A percentile compares a stretch with the other conserved stretches of the same genome.
These are phyloP conservation scores for Thereva nobilitata DNA, from an alignment of 2,888 invertebrate genomes.

Conservation along the genomic window DNA sequence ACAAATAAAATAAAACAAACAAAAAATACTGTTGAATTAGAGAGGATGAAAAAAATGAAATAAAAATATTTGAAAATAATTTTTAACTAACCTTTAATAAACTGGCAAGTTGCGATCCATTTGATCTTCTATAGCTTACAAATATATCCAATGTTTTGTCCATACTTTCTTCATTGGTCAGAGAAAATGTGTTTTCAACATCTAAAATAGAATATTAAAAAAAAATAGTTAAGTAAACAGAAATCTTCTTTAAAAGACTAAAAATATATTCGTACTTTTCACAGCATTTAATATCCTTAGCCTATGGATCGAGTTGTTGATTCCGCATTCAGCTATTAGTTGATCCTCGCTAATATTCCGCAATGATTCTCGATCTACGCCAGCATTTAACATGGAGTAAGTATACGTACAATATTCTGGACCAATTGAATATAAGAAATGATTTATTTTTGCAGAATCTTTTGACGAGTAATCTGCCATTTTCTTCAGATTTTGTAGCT, in stretches of 20 bases:
- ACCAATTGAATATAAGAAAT: conserved; percentile 80
- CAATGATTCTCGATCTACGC: conserved; percentile 88
- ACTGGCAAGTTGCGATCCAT: conserved; percentile 95
- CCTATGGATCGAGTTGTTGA: conserved; percentile 93
- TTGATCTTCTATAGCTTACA: conserved; percentile 95
- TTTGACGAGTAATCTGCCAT: conserved; percentile 96
- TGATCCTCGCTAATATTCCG: conserved; percentile 89
- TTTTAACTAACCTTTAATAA: conserved; percentile 70
- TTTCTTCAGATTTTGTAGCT: conserved; percentile 89
- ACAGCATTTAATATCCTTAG: conserved; percentile 88
- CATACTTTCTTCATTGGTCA: conserved; percentile 73
- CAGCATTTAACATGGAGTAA: conserved; percentile 93
- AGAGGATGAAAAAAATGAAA: background rate
- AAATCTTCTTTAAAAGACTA: background rate
- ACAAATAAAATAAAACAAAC: too few relatives aligned
- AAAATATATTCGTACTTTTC: conserved; percentile 55
- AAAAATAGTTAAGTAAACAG: background rate
- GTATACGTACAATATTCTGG: conserved; percentile 94
- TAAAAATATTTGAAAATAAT: background rate
- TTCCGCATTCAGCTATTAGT: conserved; percentile 85
- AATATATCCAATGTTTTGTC: conserved; percentile 95
- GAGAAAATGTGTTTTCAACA: conserved; percentile 68
- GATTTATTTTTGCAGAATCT: conserved; percentile 88
- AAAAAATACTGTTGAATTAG: too few relatives aligned
- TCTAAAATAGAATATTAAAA: conserved; percentile 51